Conservation (phyloP, 1,140 invertebrate species). For the Neomicropteryx cornuta region DNA sequence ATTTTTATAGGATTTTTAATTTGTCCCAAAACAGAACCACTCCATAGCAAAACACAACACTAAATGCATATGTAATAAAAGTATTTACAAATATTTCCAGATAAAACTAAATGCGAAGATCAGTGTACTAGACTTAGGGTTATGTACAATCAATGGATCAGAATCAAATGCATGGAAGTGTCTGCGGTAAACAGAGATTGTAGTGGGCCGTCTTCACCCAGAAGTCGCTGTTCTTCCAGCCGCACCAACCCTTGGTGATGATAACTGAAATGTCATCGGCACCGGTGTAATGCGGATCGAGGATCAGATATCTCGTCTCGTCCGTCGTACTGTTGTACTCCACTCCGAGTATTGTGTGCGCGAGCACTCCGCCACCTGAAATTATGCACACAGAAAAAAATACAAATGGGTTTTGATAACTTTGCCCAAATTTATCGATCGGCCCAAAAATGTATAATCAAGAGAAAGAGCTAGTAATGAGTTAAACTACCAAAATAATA, state of each 20-base stretch:
- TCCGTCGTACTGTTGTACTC: conserved; percentile 69
- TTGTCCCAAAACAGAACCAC: no score
- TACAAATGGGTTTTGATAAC: not conserved
- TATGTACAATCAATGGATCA: no score
- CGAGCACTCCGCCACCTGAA: conserved; percentile 88
- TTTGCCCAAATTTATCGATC: conserved; percentile 1
- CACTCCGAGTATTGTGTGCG: conserved; percentile 95
- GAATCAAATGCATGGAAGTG: conserved; percentile 29
- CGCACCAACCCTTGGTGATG: conserved; percentile 81
- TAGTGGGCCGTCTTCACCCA: conserved; percentile 91
- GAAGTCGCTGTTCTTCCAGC: conserved; percentile 84
- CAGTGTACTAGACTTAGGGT: no score
- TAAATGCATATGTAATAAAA: no score
- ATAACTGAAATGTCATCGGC: conserved; percentile 59
- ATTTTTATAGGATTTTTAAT: no score
- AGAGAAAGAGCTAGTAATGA: no score
- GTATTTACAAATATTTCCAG: no score
- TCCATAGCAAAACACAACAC: no score
- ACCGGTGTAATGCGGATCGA: conserved; percentile 98
- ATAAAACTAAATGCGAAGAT: no score
- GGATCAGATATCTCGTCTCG: conserved; percentile 79
- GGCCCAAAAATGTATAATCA: no score
- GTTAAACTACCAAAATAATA: no score
- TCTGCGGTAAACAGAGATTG: conserved; percentile 87
- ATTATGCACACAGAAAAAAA: conserved; percentile 12